Evolutionary conservation across 2,888 invertebrate species (phyloP), one percentile per base, ranked within the genome.

Genomic region (Heliconius cydno): DNA sequence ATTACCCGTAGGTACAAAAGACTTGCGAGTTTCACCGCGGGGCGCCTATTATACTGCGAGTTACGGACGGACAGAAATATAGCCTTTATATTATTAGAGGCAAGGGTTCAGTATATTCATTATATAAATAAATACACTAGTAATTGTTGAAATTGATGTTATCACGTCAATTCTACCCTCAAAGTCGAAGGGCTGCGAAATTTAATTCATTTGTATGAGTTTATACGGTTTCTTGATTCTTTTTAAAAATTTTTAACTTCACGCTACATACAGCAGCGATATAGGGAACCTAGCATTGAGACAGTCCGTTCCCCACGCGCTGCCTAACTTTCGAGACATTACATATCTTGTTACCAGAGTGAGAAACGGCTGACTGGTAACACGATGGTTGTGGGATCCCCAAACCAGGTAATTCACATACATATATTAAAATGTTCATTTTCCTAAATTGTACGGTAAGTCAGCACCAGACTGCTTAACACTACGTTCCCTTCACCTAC

Each of bases 1-100:
- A 90, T 91, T 90, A 90, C 86, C 87, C 85, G 85, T 86, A 7
- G 28, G 65, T 28, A 91, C 90, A 91, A 91, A 60, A 87, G 90
- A 87, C 88, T 87, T 86, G 86, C 87, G 86, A 84, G 84, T 76
- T 81, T 80, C 91, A 79, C 92, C 71, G 84, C 91, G 89, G 91
- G 92, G 89, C 86, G 92, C 91, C 89, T 86, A 89, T 91, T 91
- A 90, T 85, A 85, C 75, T 72, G 67, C 76, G 34, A 66, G 52
- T 71, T 65, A 79, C 76, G 67, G 30, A 75, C 76, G 34, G 38
- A 41, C 38, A 52, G 46, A 52, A 83, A 79, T 77, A 76, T 73
- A 41, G 57, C 73, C 84, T 76, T 76, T 87, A 84, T 73, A 0
- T 0, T 10, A 10, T n/a, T 41, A 25, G 0, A 5, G 9, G 79